phyloP scores from a whole-genome alignment of 2,113 vertebrate species.

The Pedetes capensis region DNA sequence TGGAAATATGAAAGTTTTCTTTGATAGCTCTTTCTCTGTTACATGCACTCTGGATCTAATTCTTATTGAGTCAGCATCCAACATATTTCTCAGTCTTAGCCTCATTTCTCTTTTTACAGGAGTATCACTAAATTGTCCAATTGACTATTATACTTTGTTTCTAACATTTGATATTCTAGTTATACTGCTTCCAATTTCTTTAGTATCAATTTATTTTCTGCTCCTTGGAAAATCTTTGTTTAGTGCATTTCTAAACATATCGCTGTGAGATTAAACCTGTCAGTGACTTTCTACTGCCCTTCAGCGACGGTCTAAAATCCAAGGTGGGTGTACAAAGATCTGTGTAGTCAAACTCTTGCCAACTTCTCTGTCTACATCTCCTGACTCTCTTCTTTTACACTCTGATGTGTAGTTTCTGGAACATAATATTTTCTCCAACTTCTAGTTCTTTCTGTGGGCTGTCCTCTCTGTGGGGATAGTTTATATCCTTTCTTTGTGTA shows the following conservation, averaged over 20 bases:
- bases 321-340: not conserved
- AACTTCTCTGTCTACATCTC: not conserved
- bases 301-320: not conserved
- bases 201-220: not conserved
- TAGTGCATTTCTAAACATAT: not conserved
- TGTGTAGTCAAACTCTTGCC: not conserved
- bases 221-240: not conserved
- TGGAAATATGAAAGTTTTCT: not conserved
- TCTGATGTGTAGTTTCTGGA: not conserved
- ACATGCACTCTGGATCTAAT: not conserved
- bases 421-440: not conserved
- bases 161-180: not conserved
- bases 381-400: not conserved
- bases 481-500: not conserved
- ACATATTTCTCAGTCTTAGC: not conserved
- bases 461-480: too few species aligned
- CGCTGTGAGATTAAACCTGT: not conserved
- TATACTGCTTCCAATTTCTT: not conserved
- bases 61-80: not conserved
- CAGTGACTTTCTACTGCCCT: not conserved
- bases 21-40: not conserved
- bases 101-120: not conserved
- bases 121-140: not conserved
- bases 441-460: not conserved
- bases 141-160: not conserved